phyloP scores from a whole-genome alignment of 1,140 invertebrate genomes.

The Papilio helenus region DNA sequence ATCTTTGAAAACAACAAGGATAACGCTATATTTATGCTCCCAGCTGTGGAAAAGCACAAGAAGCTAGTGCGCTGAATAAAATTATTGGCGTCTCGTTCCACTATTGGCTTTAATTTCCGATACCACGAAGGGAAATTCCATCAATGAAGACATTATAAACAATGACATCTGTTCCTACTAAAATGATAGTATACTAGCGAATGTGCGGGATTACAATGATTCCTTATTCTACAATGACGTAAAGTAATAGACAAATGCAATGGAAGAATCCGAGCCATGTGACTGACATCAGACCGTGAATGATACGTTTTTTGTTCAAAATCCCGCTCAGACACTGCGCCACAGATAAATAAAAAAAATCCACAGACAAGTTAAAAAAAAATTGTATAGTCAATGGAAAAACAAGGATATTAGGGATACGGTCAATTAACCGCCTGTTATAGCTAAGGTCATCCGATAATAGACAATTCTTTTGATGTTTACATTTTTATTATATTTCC shows the following conservation, averaged over 20 bases:
- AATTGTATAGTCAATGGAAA: conserved; percentile 1
- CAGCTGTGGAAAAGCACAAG: background rate
- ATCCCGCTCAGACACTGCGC: conserved; percentile 3
- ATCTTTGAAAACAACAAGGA: background rate
- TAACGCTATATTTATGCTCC: background rate
- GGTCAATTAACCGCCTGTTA: conserved; percentile 27
- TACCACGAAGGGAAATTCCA: background rate
- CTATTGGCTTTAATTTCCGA: background rate
- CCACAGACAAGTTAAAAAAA: background rate
- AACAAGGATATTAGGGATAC: conserved; percentile 36
- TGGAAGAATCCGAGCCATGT: conserved; percentile 16
- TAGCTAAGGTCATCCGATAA: conserved; percentile 4
- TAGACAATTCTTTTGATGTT: background rate
- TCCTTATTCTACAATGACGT: background rate
- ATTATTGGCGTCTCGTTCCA: too few relatives aligned
- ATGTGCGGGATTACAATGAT: background rate
- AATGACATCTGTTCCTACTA: background rate
- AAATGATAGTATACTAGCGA: background rate
- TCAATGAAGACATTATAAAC: background rate
- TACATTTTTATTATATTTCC: conserved; percentile 9
- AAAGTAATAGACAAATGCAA: background rate
- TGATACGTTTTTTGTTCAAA: conserved; percentile 26
- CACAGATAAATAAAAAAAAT: background rate
- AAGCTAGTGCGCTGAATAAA: background rate
- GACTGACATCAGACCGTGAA: conserved; percentile 35